A percentile compares a stretch with the other conserved stretches of the same genome.
phyloP scores from a whole-genome alignment of 2,888 invertebrate genomes.

The Marasmarcha lunaedactyla region DNA sequence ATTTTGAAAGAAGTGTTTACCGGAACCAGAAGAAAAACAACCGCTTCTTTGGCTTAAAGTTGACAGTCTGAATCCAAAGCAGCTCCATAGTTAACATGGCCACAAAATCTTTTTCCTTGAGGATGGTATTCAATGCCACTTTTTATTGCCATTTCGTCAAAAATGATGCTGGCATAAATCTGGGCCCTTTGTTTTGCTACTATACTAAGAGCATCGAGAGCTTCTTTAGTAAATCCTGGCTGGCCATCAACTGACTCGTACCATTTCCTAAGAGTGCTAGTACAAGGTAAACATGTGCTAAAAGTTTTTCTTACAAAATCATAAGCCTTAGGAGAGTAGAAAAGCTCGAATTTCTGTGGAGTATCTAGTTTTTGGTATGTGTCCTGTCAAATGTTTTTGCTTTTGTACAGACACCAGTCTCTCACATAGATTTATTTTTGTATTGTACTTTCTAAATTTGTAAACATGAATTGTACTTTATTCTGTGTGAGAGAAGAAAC shows the following conservation, averaged over 20 bases:
- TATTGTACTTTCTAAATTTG: too few species aligned
- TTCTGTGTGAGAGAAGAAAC: too few species aligned
- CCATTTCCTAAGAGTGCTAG: slow-evolving; percentile 14
- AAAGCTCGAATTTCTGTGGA: too few species aligned
- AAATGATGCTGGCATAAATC: slow-evolving; percentile 14
- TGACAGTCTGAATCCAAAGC: slow-evolving; percentile 12
- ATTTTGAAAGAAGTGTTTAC: slow-evolving; percentile 18
- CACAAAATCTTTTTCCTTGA: slow-evolving; percentile 20
- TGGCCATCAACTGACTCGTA: slow-evolving; percentile 9
- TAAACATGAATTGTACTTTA: too few species aligned
- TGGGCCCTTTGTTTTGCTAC: neutral
- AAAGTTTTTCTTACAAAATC: slow-evolving; percentile 14
- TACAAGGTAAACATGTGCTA: slow-evolving; percentile 15
- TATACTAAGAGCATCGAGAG: slow-evolving; percentile 6
- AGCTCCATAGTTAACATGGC: slow-evolving; percentile 22
- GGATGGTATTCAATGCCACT: slow-evolving; percentile 21
- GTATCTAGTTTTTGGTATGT: too few species aligned
- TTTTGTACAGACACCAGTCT: too few species aligned
- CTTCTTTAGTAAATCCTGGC: slow-evolving; percentile 1
- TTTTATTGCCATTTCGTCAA: slow-evolving; percentile 23
- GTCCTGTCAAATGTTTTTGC: too few species aligned
- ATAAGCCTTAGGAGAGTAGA: slow-evolving; percentile 14
- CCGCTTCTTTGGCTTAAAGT: slow-evolving; percentile 15
- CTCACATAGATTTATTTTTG: too few species aligned
- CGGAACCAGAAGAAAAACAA: slow-evolving; percentile 18